Evolutionary conservation across 2,888 invertebrate species (phyloP).

Genomic region (Epinotia demarniana): DNA sequence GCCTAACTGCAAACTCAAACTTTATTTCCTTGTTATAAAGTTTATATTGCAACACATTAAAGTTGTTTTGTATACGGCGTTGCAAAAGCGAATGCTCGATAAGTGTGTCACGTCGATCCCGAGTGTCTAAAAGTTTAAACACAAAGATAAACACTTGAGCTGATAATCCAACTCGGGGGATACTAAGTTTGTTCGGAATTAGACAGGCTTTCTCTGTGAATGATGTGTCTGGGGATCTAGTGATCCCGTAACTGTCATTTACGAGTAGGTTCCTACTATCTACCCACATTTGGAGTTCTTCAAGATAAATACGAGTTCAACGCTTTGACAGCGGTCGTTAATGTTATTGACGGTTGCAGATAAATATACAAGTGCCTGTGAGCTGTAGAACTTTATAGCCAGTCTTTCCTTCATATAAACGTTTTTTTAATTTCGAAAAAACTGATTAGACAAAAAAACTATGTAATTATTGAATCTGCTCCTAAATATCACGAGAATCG

Average conservation of each 20-base stretch:
- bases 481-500: too few relatives aligned
- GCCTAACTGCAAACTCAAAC: conserved; percentile 2
- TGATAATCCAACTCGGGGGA: conserved; percentile 17
- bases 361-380: too few relatives aligned
- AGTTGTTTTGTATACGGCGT: not conserved
- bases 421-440: too few relatives aligned
- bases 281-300: not conserved
- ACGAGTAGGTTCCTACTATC: not conserved
- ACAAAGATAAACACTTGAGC: conserved; percentile 21
- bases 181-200: conserved; percentile 18
- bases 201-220: conserved; percentile 23
- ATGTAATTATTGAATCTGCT: too few relatives aligned
- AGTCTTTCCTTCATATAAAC: too few relatives aligned
- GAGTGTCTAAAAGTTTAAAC: conserved; percentile 33
- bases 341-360: not conserved
- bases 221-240: not conserved
- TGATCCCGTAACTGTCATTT: conserved; percentile 10
- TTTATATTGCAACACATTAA: not conserved
- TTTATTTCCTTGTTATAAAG: conserved; percentile 4
- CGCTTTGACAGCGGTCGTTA: not conserved
- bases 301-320: not conserved
- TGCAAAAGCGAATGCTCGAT: not conserved
- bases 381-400: too few relatives aligned
- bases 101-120: conserved; percentile 29
- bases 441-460: too few relatives aligned